Percentiles rank a stretch among this genome's conserved stretches.
These are phyloP conservation scores for Triops longicaudatus DNA, from an alignment of 1,140 invertebrate genomes.

Conservation along the genomic window DNA sequence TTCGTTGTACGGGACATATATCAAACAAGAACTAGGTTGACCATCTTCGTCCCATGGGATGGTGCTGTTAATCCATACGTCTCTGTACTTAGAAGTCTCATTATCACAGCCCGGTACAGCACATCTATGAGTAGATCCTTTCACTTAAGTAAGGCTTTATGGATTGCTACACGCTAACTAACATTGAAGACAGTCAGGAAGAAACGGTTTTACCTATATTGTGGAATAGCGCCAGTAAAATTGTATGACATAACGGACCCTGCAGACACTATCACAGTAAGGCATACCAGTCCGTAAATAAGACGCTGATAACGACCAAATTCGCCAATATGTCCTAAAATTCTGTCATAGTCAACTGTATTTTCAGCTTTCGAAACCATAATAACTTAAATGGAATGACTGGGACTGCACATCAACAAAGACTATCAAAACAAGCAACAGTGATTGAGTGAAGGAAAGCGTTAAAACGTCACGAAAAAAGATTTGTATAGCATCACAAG, in stretches of 20 bases:
- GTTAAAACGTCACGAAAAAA: background rate
- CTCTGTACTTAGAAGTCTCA: background rate
- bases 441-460: background rate
- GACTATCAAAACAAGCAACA: background rate
- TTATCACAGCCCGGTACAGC: slow-evolving; percentile 18
- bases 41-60: background rate
- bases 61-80: slow-evolving; percentile 1
- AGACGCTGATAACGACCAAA: slow-evolving; percentile 11
- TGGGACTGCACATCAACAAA: background rate
- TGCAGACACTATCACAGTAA: slow-evolving; percentile 17
- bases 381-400: background rate
- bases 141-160: no score
- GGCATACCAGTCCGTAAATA: slow-evolving; percentile 18
- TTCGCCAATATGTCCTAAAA: slow-evolving; percentile 17
- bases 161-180: no score
- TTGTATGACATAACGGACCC: slow-evolving; percentile 23
- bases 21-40: background rate
- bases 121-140: slow-evolving; percentile 17
- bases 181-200: background rate
- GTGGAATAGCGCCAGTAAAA: slow-evolving; percentile 22
- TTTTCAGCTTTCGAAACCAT: background rate
- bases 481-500: background rate
- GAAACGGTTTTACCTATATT: slow-evolving; percentile 18
- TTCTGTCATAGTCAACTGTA: slow-evolving; percentile 1
- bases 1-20: background rate